Evolutionary conservation across 2,888 invertebrate genomes (phyloP).

Genomic region (Timandra comae): DNA sequence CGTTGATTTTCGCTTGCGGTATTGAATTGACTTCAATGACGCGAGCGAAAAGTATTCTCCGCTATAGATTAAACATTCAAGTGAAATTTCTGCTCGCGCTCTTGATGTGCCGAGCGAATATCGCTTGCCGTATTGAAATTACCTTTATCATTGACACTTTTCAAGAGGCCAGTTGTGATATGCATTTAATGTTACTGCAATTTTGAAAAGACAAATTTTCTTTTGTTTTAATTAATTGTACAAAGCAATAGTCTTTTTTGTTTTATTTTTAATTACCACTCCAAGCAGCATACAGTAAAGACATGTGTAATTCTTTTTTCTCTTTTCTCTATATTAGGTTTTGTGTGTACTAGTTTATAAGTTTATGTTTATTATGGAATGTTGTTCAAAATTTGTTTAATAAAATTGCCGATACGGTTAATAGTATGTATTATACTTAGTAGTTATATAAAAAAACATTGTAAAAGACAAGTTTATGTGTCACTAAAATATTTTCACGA

Average conservation of each 20-base stretch:
- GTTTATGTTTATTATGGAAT: conserved; percentile 36
- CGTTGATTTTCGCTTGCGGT: too few species aligned
- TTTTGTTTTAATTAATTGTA: conserved; percentile 16
- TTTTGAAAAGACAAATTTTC: conserved; percentile 38
- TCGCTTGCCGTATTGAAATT: conserved; percentile 2
- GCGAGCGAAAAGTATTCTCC: too few species aligned
- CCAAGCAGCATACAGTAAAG: conserved; percentile 70
- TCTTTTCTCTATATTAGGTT: conserved; percentile 52
- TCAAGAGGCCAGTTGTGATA: conserved; percentile 45
- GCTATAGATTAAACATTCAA: too few species aligned
- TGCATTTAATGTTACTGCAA: conserved; percentile 47
- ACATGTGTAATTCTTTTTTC: conserved; percentile 51
- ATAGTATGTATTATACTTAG: conserved; percentile 31
- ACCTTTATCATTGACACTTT: conserved; percentile 25
- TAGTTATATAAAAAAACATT: conserved; percentile 39
- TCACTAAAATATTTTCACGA: conserved; percentile 64
- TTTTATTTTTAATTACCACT: conserved; percentile 23
- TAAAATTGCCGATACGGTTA: conserved; percentile 40
- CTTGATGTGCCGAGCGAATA: too few species aligned
- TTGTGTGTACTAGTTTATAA: conserved; percentile 53
- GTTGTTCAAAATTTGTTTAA: conserved; percentile 29
- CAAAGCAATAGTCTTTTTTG: conserved; percentile 22
- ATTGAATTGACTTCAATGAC: too few species aligned
- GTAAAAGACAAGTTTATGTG: conserved; percentile 71
- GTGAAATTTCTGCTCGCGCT: too few species aligned